Conservation (phyloP, 1,140 invertebrate genomes). For the Pinna nobilis region DNA sequence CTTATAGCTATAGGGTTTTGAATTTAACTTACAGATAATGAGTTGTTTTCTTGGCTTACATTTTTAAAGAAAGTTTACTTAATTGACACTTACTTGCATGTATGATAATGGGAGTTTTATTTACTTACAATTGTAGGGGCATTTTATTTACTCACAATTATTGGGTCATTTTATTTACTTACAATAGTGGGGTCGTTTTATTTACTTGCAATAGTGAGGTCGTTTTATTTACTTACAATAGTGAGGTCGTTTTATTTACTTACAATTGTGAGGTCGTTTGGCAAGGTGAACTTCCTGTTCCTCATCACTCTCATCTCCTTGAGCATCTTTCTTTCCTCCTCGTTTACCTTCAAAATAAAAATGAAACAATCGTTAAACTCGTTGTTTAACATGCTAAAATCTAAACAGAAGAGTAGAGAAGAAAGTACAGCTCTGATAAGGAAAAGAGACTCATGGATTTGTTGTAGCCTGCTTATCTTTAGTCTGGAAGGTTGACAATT, state of each 20-base stretch:
- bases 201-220: neutral
- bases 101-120: neutral
- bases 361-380: neutral
- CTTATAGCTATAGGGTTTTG: no score
- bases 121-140: neutral
- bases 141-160: neutral
- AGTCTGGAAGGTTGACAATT: no score
- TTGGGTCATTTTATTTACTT: neutral
- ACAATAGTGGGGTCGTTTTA: neutral
- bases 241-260: neutral
- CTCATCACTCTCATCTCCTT: constrained; percentile 29
- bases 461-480: no score
- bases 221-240: neutral
- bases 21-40: no score
- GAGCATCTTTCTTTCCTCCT: constrained; percentile 12
- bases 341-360: constrained; percentile 2
- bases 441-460: no score
- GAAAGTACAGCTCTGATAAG: no score
- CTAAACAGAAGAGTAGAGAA: neutral
- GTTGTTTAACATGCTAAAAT: neutral
- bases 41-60: no score
- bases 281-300: neutral
- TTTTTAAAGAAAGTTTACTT: neutral
- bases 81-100: neutral
- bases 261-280: constrained; percentile 32